Conservation (phyloP, 2,888 invertebrate genomes). For the Bruchidius siliquastri region DNA sequence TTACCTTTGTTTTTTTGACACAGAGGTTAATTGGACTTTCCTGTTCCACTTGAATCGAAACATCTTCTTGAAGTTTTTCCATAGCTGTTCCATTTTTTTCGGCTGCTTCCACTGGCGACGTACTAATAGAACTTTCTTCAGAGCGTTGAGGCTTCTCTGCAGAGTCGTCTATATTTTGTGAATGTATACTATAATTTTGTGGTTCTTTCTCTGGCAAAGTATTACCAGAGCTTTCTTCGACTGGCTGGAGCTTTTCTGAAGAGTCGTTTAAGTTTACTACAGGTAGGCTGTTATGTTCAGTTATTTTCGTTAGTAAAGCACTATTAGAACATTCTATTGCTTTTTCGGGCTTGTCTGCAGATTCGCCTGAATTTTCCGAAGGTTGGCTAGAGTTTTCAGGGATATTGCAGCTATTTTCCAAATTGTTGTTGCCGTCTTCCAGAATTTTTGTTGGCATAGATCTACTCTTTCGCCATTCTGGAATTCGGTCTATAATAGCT, state of each 20-base stretch:
- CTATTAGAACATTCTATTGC: too few relatives aligned
- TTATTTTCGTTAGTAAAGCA: too few relatives aligned
- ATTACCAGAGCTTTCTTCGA: too few relatives aligned
- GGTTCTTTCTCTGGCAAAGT: too few relatives aligned
- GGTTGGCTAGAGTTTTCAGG: neutral
- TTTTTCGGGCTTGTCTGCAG: neutral
- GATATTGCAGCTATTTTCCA: neutral
- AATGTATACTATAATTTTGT: neutral
- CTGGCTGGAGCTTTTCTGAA: too few relatives aligned
- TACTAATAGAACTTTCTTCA: neutral
- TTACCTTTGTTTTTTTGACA: neutral
- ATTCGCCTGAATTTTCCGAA: neutral
- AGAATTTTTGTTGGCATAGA: neutral
- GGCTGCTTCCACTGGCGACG: neutral
- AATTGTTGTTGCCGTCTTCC: neutral
- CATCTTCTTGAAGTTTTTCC: neutral
- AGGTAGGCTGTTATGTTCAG: too few relatives aligned
- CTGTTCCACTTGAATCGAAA: neutral
- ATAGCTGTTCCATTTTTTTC: neutral
- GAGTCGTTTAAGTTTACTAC: too few relatives aligned
- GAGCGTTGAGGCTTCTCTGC: neutral
- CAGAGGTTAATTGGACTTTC: neutral
- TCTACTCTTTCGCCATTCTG: slow-evolving; percentile 6
- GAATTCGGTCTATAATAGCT: slow-evolving; percentile 8
- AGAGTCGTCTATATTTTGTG: neutral